Conservation (phyloP, 2,888 invertebrate genomes). For the Ariolimax columbianus region DNA sequence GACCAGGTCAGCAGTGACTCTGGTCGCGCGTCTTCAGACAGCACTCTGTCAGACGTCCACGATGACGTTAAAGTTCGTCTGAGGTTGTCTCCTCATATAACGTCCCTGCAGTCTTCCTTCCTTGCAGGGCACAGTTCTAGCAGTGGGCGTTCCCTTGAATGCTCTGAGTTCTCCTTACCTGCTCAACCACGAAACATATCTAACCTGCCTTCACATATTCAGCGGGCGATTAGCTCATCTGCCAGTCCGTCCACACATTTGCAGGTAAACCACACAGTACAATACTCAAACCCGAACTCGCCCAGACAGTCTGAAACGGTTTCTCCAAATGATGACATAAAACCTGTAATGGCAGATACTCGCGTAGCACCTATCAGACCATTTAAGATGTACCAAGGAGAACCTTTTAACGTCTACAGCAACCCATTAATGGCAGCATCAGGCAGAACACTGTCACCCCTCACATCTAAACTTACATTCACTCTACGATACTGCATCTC, state of each 20-base stretch:
- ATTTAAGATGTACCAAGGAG: slow-evolving; percentile 70
- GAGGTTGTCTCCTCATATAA: slow-evolving; percentile 1
- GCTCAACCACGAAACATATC: slow-evolving; percentile 2
- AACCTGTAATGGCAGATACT: slow-evolving; percentile 31
- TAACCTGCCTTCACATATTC: slow-evolving; percentile 16
- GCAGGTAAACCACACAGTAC: background rate
- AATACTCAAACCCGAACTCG: slow-evolving; percentile 20
- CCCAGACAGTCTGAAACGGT: background rate
- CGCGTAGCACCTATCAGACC: slow-evolving; percentile 54
- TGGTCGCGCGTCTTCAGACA: slow-evolving; percentile 46
- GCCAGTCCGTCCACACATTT: background rate
- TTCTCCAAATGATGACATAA: slow-evolving; percentile 18
- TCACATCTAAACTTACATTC: slow-evolving; percentile 56
- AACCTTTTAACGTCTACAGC: slow-evolving; percentile 59
- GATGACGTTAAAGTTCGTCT: slow-evolving; percentile 38
- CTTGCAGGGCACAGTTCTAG: background rate
- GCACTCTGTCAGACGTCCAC: slow-evolving; percentile 40
- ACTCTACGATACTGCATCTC: slow-evolving; percentile 58
- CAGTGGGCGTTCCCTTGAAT: background rate
- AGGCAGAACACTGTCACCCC: slow-evolving; percentile 39
- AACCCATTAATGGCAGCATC: slow-evolving; percentile 58
- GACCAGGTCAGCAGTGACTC: slow-evolving; percentile 43
- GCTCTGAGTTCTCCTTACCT: background rate
- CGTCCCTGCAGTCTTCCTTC: background rate
- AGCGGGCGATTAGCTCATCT: background rate